phyloP scores from a whole-genome alignment of 2,888 invertebrate genomes.

The Tipula helvola region DNA sequence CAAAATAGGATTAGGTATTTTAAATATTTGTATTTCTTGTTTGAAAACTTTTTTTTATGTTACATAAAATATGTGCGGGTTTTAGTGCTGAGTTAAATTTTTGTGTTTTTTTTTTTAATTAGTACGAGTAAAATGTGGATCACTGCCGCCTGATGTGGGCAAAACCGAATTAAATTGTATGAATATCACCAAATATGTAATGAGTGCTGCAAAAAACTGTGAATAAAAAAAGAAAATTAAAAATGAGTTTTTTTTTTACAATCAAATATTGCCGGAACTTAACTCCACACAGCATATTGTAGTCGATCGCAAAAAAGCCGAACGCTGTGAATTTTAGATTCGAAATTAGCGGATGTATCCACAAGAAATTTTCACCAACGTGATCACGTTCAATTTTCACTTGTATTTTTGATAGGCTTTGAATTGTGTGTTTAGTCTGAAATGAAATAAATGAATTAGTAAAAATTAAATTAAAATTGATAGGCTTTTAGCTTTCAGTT shows the following conservation, averaged over 20 bases:
- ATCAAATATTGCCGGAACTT: neutral
- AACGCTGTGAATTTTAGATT: neutral
- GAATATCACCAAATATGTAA: neutral
- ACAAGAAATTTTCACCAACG: neutral
- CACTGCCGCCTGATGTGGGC: neutral
- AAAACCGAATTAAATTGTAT: neutral
- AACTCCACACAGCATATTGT: conserved; percentile 6
- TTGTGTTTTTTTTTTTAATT: neutral
- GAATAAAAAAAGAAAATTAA: neutral
- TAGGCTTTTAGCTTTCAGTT: too few relatives aligned
- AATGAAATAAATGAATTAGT: neutral
- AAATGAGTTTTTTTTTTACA: neutral
- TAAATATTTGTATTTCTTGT: neutral
- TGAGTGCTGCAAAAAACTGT: neutral
- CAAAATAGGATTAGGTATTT: neutral
- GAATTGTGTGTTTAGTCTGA: neutral
- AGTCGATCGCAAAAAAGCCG: neutral
- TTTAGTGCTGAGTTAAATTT: neutral
- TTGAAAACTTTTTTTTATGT: neutral
- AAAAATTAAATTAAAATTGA: too few relatives aligned
- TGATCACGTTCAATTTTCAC: neutral
- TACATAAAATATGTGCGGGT: neutral
- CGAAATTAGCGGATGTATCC: neutral
- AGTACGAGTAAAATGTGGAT: neutral
- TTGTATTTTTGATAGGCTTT: conserved; percentile 8